These are phyloP conservation scores for Panulirus ornatus DNA, from an alignment of 1,140 invertebrate genomes.

Conservation along the genomic window DNA sequence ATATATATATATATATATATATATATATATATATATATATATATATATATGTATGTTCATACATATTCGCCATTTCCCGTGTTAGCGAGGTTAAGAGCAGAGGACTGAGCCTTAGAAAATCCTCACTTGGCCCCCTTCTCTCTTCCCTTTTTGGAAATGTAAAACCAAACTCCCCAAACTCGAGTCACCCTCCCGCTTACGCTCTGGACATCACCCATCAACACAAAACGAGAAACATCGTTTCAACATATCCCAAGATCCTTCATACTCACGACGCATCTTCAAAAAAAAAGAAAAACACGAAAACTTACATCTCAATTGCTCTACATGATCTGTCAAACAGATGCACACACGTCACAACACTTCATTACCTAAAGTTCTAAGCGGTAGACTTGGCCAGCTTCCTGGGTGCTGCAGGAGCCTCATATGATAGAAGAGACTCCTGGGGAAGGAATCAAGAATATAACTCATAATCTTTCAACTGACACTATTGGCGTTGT, in stretches of 20 bases:
- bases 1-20: constrained; percentile 55
- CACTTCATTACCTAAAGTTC: background rate
- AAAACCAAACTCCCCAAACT: background rate
- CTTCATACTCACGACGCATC: no score
- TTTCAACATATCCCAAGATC: no score
- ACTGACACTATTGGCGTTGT: background rate
- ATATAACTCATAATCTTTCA: background rate
- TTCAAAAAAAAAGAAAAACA: background rate
- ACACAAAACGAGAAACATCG: no score
- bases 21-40: constrained; percentile 57
- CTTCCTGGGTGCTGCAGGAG: no score
- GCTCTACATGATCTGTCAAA: background rate
- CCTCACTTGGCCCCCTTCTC: no score
- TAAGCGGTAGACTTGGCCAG: no score
- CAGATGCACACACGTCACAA: background rate
- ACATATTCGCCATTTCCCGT: no score
- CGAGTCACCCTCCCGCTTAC: background rate
- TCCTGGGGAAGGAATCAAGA: background rate
- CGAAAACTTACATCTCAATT: background rate
- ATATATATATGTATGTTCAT: no score
- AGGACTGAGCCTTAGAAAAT: no score
- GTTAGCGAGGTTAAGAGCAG: no score
- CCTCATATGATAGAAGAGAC: no score
- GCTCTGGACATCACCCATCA: no score
- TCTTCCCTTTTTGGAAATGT: constrained; percentile 15